phyloP scores from a whole-genome alignment of 1,140 invertebrate species.

The Heliconius eleuchia region DNA sequence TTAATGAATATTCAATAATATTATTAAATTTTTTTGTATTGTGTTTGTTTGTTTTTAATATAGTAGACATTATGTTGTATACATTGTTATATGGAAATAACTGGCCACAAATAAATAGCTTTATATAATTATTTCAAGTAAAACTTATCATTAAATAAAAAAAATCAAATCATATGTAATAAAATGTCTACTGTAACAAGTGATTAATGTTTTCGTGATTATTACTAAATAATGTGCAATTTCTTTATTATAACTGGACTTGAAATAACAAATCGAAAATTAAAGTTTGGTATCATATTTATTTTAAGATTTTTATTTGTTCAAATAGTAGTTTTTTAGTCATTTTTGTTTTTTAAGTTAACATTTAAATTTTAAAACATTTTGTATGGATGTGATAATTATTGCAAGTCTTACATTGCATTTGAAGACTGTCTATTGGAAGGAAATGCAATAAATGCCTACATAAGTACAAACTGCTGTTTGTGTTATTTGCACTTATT shows the following conservation, averaged over 20 bases:
- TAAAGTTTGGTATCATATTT: background rate
- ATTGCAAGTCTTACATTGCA: background rate
- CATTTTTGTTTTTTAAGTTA: slow-evolving; percentile 5
- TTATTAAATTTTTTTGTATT: background rate
- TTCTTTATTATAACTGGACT: background rate
- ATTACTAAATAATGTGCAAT: slow-evolving; percentile 2
- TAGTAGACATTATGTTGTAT: background rate
- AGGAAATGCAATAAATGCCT: slow-evolving; percentile 24
- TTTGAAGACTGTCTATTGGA: slow-evolving; percentile 21
- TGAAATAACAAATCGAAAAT: background rate
- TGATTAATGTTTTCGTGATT: background rate
- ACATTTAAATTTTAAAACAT: slow-evolving; percentile 3
- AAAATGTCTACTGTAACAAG: background rate
- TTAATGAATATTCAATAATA: slow-evolving; percentile 8
- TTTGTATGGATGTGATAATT: slow-evolving; percentile 11
- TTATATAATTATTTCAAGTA: background rate
- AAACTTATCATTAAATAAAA: background rate
- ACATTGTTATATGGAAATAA: background rate
- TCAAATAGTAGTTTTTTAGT: background rate
- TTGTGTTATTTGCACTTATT: slow-evolving; percentile 32
- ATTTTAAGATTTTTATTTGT: background rate
- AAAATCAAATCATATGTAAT: background rate
- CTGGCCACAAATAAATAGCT: slow-evolving; percentile 6
- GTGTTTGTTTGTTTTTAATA: background rate
- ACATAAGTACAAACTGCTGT: slow-evolving; percentile 32